Conservation (phyloP, 2,113 vertebrate species). For the Microcebus ravelobensis region DNA sequence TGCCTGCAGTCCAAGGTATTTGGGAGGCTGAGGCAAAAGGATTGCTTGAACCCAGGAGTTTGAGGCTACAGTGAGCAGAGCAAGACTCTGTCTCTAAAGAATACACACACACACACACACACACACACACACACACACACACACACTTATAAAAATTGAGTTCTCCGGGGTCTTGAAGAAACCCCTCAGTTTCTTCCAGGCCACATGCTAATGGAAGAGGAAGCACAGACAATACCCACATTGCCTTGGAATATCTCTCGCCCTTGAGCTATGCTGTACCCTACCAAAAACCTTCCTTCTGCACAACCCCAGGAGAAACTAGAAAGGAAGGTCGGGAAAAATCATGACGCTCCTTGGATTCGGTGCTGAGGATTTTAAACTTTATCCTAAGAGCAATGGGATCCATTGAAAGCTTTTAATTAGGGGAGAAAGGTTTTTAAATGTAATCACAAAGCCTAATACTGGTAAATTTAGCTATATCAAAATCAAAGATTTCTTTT, state of each 20-base stretch:
- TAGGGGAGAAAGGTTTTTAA: background rate
- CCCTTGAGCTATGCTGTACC: background rate
- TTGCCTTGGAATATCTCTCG: background rate
- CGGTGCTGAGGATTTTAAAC: background rate
- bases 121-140: too few relatives aligned
- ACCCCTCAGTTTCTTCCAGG: background rate
- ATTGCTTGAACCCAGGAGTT: too few relatives aligned
- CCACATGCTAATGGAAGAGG: background rate
- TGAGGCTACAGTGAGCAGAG: too few relatives aligned
- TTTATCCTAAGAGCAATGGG: background rate
- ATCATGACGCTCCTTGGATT: background rate
- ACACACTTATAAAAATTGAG: background rate
- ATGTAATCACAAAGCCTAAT: background rate
- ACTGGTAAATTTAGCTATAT: background rate
- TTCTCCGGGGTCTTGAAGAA: background rate
- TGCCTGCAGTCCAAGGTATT: too few relatives aligned
- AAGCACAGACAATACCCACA: background rate
- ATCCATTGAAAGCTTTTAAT: background rate
- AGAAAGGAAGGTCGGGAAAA: background rate
- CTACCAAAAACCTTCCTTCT: background rate
- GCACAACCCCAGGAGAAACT: background rate
- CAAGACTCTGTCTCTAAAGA: too few relatives aligned
- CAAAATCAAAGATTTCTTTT: background rate
- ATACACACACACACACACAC: too few relatives aligned
- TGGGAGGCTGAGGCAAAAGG: too few relatives aligned